A percentile compares a stretch with the other conserved stretches of the same genome.
These are phyloP conservation scores for Leiothrix lutea DNA, from an alignment of 2,113 vertebrate genomes.

Conservation along the genomic window DNA sequence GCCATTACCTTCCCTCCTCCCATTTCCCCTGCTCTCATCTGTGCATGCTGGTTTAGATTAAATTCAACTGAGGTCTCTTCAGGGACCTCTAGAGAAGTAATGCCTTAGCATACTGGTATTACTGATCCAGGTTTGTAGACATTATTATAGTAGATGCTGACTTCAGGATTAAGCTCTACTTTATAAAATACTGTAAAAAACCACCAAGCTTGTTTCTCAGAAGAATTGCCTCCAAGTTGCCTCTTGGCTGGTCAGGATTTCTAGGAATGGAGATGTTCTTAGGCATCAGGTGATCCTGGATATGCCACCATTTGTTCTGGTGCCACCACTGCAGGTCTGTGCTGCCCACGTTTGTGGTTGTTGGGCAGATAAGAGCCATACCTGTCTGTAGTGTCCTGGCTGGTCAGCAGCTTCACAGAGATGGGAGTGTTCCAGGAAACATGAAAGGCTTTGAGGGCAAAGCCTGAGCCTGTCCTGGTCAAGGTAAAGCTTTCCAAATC, in stretches of 20 bases:
- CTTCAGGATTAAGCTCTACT: neutral
- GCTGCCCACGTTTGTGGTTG: accelerated
- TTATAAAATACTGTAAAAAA: neutral
- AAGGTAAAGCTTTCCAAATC: constrained; percentile 48
- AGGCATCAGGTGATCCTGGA: neutral
- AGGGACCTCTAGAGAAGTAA: neutral
- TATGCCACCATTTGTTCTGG: accelerated
- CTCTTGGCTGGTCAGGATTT: neutral
- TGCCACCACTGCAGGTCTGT: neutral
- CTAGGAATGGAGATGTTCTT: neutral
- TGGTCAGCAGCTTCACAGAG: constrained; percentile 49
- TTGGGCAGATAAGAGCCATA: neutral
- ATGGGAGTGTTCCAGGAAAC: neutral
- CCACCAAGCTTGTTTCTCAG: neutral
- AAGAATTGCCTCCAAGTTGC: neutral
- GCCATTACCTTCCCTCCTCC: neutral
- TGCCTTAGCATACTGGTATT: neutral
- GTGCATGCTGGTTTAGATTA: neutral
- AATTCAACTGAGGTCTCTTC: neutral
- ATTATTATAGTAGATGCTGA: neutral
- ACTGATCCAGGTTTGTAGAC: neutral
- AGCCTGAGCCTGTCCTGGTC: constrained; percentile 4
- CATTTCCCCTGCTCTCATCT: neutral
- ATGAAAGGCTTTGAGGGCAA: constrained; percentile 57
- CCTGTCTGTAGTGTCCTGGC: constrained; percentile 17